phyloP scores from a whole-genome alignment of 1,140 invertebrate genomes.

The Drosophila cardini region DNA sequence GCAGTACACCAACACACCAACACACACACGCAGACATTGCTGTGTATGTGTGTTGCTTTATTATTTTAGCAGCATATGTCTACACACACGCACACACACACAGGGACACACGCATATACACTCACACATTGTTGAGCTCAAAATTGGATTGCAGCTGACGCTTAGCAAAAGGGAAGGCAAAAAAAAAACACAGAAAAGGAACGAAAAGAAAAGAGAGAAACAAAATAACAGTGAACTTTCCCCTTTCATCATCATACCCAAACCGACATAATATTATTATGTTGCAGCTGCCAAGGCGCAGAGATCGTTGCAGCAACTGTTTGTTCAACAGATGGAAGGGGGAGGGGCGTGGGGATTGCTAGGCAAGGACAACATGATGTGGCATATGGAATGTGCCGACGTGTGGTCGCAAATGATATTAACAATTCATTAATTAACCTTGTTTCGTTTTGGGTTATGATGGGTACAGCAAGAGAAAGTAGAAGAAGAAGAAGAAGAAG shows the following conservation, averaged over 20 bases:
- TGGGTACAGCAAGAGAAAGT: conserved; percentile 15
- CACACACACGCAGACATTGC: conserved; percentile 14
- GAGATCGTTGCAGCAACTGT: conserved; percentile 72
- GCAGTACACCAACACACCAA: conserved; percentile 56
- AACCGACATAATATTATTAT: conserved; percentile 76
- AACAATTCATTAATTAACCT: conserved; percentile 83
- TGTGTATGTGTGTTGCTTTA: conserved; percentile 71
- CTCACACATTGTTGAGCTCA: conserved; percentile 63
- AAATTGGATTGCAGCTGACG: conserved; percentile 80
- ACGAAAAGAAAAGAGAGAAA: no score
- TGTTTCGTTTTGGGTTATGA: conserved; percentile 76
- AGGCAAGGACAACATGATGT: conserved; percentile 42
- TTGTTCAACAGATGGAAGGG: conserved; percentile 41
- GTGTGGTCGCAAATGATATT: conserved; percentile 82
- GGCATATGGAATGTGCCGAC: conserved; percentile 71
- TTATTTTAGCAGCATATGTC: conserved; percentile 73
- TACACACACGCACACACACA: conserved; percentile 23
- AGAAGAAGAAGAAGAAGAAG: not conserved
- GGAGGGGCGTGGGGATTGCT: not conserved
- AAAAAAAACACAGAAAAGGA: conserved; percentile 41
- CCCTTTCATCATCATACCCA: not conserved
- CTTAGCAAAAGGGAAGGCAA: conserved; percentile 46
- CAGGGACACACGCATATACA: conserved; percentile 36
- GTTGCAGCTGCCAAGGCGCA: conserved; percentile 79
- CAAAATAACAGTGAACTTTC: conserved; percentile 8